Evolutionary conservation across 2,113 vertebrate species (phyloP), one percentile per base, ranked within the genome.

Genomic region (Ceratotherium simum): DNA sequence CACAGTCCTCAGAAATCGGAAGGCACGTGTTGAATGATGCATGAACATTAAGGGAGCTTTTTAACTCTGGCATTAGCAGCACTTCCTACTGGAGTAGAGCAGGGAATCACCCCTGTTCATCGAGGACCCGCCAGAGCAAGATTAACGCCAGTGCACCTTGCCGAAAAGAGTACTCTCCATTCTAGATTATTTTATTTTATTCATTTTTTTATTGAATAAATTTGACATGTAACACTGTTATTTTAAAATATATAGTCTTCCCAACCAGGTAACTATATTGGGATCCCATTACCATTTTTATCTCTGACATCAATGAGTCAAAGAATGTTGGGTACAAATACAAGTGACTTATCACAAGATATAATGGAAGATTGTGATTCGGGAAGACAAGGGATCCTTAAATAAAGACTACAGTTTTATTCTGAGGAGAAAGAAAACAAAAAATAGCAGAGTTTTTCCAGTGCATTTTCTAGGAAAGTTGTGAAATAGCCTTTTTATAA

Each of bases 401-500:
- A 95, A 70, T 20, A 2, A 86, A 93, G 23, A 95, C 16, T 12
- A 72, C 0, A 76, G 8, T 56, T 90, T 90, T 81, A 93, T 95
- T 90, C 29, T 33, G 6, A 94, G 10, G 13, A 56, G 36, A 96
- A 92, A 76, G 46, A 31, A 73, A 83, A 46, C 4, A 56, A 69
- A 93, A 79, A 86, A n/a, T 11, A 46, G 13, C 25, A 84, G 17
- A 84, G 17, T 42, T 82, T 96, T 67, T 36, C 56, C 46, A 81
- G 33, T 78, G 56, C 39, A 78, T 75, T 93, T 96, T 97, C 90
- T 84, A 97, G 60, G 60, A 97, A 95, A 73, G 27, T 51, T 94
- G 81, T 96, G n/a, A 96, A 91, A 90, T 62, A 58, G 20, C 10
- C 14, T 96, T 97, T 93, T 89, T 82, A 96, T 91, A 64, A 92